Conservation (phyloP, 2,113 vertebrate species). For the Holacanthus passer region DNA sequence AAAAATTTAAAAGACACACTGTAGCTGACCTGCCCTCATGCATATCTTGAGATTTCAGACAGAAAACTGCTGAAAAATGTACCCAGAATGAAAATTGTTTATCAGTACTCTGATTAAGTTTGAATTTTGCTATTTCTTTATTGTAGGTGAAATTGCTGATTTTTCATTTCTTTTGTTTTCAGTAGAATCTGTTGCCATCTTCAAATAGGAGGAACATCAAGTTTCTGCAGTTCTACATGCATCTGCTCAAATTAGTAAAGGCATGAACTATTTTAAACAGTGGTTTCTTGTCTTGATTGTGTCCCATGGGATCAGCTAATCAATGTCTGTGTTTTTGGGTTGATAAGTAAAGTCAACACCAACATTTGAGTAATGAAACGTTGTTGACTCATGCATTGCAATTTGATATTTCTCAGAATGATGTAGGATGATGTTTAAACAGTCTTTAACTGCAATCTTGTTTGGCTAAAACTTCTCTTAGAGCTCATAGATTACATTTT, state of each 20-base stretch:
- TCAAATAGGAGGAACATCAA: conserved; percentile 4
- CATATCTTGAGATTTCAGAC: neutral
- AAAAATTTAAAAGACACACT: neutral
- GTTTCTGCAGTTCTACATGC: neutral
- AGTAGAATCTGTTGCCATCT: conserved; percentile 12
- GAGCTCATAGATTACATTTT: neutral
- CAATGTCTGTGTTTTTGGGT: neutral
- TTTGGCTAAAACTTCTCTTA: neutral
- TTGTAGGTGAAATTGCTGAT: neutral
- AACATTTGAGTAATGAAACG: neutral
- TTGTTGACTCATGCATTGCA: neutral
- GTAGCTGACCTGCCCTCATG: neutral
- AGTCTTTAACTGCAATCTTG: neutral
- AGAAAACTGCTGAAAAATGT: neutral
- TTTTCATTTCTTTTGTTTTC: neutral
- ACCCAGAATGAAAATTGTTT: neutral
- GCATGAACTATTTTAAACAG: neutral
- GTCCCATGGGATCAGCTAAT: neutral
- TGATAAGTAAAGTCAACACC: neutral
- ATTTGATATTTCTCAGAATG: neutral
- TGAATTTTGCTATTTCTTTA: neutral
- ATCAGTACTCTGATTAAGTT: neutral
- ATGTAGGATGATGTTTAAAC: neutral
- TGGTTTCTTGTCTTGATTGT: neutral
- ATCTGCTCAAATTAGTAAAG: neutral